Evolutionary conservation across 2,113 vertebrate genomes (phyloP).

Genomic region (Mobula birostris): DNA sequence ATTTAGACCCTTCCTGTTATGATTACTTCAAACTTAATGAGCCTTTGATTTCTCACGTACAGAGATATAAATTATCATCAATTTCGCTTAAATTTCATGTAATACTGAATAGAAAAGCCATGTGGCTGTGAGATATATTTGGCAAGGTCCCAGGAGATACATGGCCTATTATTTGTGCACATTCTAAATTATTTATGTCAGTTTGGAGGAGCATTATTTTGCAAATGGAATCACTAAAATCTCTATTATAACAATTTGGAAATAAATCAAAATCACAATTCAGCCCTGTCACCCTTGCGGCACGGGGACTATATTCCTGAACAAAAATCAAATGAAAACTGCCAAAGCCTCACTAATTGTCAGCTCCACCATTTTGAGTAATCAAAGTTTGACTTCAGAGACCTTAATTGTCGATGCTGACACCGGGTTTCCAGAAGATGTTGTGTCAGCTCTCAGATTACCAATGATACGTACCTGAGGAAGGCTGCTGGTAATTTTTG

Average conservation of each 20-base stretch:
- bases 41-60: neutral
- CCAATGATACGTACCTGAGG: neutral
- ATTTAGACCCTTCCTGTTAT: neutral
- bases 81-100: neutral
- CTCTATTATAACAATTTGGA: neutral
- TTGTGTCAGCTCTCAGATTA: neutral
- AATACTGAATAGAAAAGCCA: neutral
- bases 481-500: no score
- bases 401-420: neutral
- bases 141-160: neutral
- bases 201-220: neutral
- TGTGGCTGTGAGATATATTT: neutral
- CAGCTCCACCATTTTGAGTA: neutral
- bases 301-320: neutral
- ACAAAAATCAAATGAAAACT: neutral
- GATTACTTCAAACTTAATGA: neutral
- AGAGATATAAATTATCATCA: neutral
- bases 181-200: constrained; percentile 2
- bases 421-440: neutral
- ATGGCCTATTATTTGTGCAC: neutral
- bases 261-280: neutral
- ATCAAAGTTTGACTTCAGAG: neutral
- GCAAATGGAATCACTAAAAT: neutral
- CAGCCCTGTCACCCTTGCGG: neutral
- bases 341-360: neutral